phyloP scores from a whole-genome alignment of 2,888 invertebrate species.

The Machimus atricapillus region DNA sequence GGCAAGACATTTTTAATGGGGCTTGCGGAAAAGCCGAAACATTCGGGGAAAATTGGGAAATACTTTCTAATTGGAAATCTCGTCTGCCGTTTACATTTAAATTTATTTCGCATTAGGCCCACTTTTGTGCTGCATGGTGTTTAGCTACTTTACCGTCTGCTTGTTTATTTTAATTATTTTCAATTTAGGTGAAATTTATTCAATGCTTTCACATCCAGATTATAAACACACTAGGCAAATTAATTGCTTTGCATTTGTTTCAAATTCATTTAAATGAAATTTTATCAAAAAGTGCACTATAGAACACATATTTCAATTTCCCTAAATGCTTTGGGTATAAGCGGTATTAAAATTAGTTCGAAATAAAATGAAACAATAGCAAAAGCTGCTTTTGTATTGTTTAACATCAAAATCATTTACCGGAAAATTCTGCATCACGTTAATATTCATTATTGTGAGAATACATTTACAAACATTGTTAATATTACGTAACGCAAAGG shows the following conservation, averaged over 20 bases:
- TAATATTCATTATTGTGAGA: neutral
- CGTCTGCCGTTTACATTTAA: constrained; percentile 12
- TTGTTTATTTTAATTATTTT: neutral
- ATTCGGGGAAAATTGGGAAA: constrained; percentile 1
- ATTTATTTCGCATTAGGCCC: constrained; percentile 4
- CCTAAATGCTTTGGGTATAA: neutral
- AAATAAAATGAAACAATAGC: neutral
- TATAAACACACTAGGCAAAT: neutral
- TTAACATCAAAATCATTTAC: neutral
- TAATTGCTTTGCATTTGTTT: neutral
- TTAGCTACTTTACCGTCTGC: neutral
- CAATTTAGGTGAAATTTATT: neutral
- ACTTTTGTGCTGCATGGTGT: neutral
- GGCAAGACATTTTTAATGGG: constrained; percentile 17
- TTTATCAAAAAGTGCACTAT: neutral
- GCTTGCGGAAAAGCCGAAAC: neutral
- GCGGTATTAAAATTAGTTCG: neutral
- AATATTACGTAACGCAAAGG: too few relatives aligned
- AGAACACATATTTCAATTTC: neutral
- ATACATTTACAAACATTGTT: too few relatives aligned
- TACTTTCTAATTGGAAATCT: constrained; percentile 32
- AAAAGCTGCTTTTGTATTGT: neutral
- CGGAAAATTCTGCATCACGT: neutral
- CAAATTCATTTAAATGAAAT: neutral
- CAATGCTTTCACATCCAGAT: neutral